Evolutionary conservation across 2,797 vertebrate species (phyloP), one percentile per base, ranked within the genome.

Genomic region (Myiotriccus ornatus): DNA sequence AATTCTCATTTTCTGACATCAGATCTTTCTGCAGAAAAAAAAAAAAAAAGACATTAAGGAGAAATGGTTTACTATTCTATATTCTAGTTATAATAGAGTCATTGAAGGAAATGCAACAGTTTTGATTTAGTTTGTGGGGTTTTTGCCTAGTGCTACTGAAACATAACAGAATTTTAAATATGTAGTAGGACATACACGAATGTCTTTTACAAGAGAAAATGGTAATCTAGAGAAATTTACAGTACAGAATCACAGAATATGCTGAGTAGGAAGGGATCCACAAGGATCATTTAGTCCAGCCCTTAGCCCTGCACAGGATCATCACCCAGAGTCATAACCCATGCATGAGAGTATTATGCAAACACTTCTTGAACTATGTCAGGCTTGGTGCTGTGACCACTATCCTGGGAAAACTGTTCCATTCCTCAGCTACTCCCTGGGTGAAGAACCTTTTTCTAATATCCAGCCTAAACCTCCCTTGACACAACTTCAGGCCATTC

Each of bases 1-100:
- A 15, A 65, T 50, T 84, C 34, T 50, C 11, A 1, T 56, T 67
- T 83, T 60, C 39, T 57, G 41, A 71, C 9, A 18, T 18, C 41
- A 3, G 1, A 32, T 63, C 12, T 35, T 78, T 63, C 27, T 14
- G 2, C 7, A 8, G 20, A 4, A 0, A 2, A 5, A 21, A 59
- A 27, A 12, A 55, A 70, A 62, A 65, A 84, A 64, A 30, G 4
- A 68, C 50, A 17, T 18, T 24, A 44, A 64, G 12, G 5, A 3
- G 24, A 82, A 81, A 59, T 35, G 12, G 3, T 3, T 30, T 47
- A 15, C 18, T 52, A 35, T 55, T 84, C 84, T 81, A 32, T 22
- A 52, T 63, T 65, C 27, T 18, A 43, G 4, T 55, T 5, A 5
- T 32, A 56, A 28, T 6, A 77, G 46, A 47, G 39, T 35, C 8